Conservation (phyloP, 1,140 invertebrate species). For the Drosophila ananassae region DNA sequence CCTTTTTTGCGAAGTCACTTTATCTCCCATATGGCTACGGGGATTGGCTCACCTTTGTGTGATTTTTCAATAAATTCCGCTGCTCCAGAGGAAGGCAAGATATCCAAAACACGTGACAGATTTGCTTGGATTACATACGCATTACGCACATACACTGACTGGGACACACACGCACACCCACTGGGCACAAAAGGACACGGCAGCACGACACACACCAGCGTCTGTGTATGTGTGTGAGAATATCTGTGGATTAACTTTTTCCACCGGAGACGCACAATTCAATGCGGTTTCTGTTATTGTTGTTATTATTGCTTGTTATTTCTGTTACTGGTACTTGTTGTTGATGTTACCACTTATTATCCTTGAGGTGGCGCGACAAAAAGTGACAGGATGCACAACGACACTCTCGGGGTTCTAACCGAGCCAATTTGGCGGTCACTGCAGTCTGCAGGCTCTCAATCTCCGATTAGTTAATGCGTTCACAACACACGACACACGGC, state of each 20-base stretch:
- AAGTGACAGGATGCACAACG: constrained; percentile 11
- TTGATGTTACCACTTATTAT: neutral
- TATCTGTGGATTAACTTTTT: constrained; percentile 39
- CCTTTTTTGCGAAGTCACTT: constrained; percentile 21
- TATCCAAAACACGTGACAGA: constrained; percentile 80
- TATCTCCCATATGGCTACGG: constrained; percentile 31
- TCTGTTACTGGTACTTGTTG: constrained; percentile 5
- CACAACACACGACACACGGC: constrained; percentile 42
- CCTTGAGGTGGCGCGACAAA: constrained; percentile 16
- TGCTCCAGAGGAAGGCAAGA: constrained; percentile 33
- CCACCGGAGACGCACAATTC: constrained; percentile 30
- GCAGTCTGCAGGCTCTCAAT: neutral
- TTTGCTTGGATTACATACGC: constrained; percentile 77
- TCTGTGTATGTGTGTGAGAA: constrained; percentile 19
- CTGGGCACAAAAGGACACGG: constrained; percentile 14
- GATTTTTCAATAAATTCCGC: constrained; percentile 72
- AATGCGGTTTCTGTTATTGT: constrained; percentile 15
- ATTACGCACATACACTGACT: constrained; percentile 34
- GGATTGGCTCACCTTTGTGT: constrained; percentile 64
- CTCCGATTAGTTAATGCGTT: constrained; percentile 19
- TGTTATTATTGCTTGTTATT: constrained; percentile 29
- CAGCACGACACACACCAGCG: constrained; percentile 19
- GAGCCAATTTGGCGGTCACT: neutral
- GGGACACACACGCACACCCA: constrained; percentile 17
- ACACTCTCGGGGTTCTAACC: neutral